Evolutionary conservation across 2,888 invertebrate genomes (phyloP).

Genomic region (Tuta absoluta): DNA sequence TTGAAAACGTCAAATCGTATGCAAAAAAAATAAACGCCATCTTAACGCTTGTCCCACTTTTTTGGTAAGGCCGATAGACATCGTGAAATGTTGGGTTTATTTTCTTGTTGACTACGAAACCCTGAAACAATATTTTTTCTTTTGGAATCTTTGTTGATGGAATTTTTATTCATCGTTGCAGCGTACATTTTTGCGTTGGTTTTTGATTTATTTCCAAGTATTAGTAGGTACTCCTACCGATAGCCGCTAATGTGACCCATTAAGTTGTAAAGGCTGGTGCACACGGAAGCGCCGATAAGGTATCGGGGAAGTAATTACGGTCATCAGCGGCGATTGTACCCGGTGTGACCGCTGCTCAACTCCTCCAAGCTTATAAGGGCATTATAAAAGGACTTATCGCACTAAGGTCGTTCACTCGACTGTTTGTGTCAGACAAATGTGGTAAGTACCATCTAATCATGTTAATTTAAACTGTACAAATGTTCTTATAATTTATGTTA

Average conservation of each 20-base stretch:
- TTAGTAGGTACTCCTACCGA: neutral
- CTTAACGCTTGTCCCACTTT: too few species aligned
- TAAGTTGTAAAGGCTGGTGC: slow-evolving; percentile 6
- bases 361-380: neutral
- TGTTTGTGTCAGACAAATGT: slow-evolving; percentile 1
- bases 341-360: neutral
- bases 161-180: too few species aligned
- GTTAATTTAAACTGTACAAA: neutral
- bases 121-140: too few species aligned
- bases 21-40: too few species aligned
- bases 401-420: neutral
- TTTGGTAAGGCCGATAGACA: too few species aligned
- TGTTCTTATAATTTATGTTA: neutral
- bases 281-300: slow-evolving; percentile 40
- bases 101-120: too few species aligned
- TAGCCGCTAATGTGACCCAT: slow-evolving; percentile 14
- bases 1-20: too few species aligned
- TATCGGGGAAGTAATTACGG: slow-evolving; percentile 45
- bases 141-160: too few species aligned
- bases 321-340: slow-evolving; percentile 28
- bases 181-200: too few species aligned
- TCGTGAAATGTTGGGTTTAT: too few species aligned
- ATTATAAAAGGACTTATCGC: slow-evolving; percentile 12
- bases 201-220: too few species aligned
- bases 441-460: neutral